Evolutionary conservation across 2,797 vertebrate species (phyloP).

Genomic region (Spondyliosoma cantharus): DNA sequence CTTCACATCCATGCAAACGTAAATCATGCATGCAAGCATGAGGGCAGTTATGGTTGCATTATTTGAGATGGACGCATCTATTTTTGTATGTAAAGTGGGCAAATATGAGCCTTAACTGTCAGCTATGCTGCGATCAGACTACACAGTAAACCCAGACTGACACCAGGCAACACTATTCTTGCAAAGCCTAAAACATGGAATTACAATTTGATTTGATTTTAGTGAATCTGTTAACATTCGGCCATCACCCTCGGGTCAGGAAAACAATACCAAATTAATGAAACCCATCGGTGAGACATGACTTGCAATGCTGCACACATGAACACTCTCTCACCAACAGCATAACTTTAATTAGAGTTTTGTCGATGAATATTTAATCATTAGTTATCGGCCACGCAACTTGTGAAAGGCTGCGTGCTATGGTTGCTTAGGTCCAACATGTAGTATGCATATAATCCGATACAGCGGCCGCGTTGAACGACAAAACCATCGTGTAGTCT

Average conservation of each 20-base stretch:
- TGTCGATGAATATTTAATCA: not conserved
- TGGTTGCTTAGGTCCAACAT: not conserved
- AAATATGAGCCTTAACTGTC: not conserved
- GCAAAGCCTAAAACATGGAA: not conserved
- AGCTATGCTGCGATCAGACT: not conserved
- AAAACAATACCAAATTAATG: not conserved
- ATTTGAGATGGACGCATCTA: too few species aligned
- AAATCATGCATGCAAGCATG: too few species aligned
- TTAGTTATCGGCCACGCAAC: not conserved
- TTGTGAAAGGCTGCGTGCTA: not conserved
- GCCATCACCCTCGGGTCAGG: accelerated
- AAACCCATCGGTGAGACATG: not conserved
- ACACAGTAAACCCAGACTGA: not conserved
- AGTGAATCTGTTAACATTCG: not conserved
- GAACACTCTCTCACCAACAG: too few species aligned
- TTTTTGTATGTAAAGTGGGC: too few species aligned
- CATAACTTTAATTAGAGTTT: not conserved
- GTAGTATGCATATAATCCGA: not conserved
- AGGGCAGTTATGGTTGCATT: too few species aligned
- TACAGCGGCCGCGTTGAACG: not conserved
- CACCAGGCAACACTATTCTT: not conserved
- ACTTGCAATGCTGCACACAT: too few species aligned
- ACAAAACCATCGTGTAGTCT: not conserved
- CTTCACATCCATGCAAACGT: too few species aligned
- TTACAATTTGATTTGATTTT: not conserved